Conservation (phyloP, 2,888 invertebrate genomes). For the Eristalis tenax region DNA sequence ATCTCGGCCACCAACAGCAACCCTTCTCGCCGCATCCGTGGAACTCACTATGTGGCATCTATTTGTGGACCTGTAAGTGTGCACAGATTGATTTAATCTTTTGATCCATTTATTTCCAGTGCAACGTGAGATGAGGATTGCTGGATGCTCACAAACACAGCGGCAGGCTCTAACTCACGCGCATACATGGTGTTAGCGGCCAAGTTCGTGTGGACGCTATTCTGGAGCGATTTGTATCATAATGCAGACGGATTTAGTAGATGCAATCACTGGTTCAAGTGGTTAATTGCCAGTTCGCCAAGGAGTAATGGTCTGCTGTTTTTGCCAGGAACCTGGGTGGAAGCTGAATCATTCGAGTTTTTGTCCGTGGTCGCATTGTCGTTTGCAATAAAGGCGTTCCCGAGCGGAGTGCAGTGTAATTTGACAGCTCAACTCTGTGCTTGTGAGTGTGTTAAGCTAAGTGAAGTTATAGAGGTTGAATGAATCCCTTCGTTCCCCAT, state of each 20-base stretch:
- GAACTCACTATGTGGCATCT: background rate
- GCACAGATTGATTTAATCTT: slow-evolving; percentile 51
- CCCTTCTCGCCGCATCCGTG: background rate
- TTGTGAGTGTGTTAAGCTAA: background rate
- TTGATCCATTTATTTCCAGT: slow-evolving; percentile 52
- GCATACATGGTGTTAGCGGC: slow-evolving; percentile 23
- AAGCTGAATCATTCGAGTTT: slow-evolving; percentile 2
- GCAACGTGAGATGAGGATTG: slow-evolving; percentile 44
- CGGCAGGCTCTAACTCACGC: background rate
- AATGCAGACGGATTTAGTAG: slow-evolving; percentile 49
- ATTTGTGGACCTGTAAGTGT: slow-evolving; percentile 10
- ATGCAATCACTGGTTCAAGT: slow-evolving; percentile 57
- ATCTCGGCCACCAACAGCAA: too few species aligned
- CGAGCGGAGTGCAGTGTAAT: slow-evolving; percentile 7
- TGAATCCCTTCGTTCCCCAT: background rate
- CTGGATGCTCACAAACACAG: background rate
- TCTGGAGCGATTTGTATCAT: slow-evolving; percentile 41
- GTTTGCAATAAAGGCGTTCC: slow-evolving; percentile 15
- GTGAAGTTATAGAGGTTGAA: background rate
- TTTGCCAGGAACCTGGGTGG: background rate
- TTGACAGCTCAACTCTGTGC: background rate
- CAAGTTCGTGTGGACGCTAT: slow-evolving; percentile 40
- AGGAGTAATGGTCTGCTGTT: slow-evolving; percentile 19
- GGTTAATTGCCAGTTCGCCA: slow-evolving; percentile 46
- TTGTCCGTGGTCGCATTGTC: slow-evolving; percentile 10